Evolutionary conservation across 2,797 vertebrate species (phyloP).

Genomic region (Lutjanus argentimaculatus): DNA sequence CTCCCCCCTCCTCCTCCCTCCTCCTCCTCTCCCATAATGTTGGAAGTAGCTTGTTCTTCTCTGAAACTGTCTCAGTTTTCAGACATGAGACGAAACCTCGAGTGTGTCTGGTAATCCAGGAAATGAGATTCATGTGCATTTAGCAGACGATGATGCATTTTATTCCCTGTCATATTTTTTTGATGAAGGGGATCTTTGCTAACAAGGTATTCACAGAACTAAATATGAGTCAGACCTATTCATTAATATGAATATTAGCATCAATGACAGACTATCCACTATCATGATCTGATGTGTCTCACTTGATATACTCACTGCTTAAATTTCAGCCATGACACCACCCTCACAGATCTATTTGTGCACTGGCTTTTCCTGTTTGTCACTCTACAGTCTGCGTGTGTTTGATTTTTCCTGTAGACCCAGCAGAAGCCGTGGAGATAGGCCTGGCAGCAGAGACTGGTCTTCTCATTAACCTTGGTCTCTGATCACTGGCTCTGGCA

Average conservation of each 20-base stretch:
- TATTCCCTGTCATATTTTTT: slow-evolving; percentile 41
- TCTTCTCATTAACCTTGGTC: slow-evolving; percentile 55
- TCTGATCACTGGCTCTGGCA: slow-evolving; percentile 51
- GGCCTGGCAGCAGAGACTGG: slow-evolving; percentile 56
- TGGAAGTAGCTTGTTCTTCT: slow-evolving; percentile 16
- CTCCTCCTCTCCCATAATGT: not conserved
- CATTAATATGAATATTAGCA: not conserved
- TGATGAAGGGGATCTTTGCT: not conserved
- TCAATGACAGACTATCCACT: not conserved
- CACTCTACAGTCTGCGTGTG: slow-evolving; percentile 22
- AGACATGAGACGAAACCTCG: slow-evolving; percentile 21
- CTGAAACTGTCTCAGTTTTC: slow-evolving; percentile 31
- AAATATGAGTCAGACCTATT: slow-evolving; percentile 12
- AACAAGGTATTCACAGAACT: slow-evolving; percentile 12
- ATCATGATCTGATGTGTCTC: slow-evolving; percentile 7
- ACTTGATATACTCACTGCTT: slow-evolving; percentile 12
- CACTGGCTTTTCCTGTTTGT: slow-evolving; percentile 19
- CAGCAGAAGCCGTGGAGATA: slow-evolving; percentile 74
- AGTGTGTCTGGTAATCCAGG: slow-evolving; percentile 44
- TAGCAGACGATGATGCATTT: slow-evolving; percentile 26
- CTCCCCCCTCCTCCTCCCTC: not conserved
- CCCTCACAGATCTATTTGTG: slow-evolving; percentile 16
- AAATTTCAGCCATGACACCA: not conserved
- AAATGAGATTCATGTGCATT: slow-evolving; percentile 52
- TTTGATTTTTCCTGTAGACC: slow-evolving; percentile 51